Evolutionary conservation across 2,888 invertebrate species (phyloP).

Genomic region (Acleris cristana): DNA sequence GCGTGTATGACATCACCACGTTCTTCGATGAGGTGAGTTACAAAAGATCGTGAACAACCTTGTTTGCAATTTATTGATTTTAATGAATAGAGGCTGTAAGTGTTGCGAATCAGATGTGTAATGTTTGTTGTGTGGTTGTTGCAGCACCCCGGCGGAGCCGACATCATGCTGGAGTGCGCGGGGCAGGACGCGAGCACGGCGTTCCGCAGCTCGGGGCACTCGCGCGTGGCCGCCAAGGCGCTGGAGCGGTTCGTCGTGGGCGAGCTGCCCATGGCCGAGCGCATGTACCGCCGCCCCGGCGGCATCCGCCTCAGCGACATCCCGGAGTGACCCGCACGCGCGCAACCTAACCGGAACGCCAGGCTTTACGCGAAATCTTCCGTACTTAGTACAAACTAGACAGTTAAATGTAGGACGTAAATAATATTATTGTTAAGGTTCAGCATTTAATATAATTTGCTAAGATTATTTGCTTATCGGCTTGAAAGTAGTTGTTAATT

Average conservation of each 20-base stretch:
- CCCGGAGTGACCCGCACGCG: slow-evolving; percentile 67
- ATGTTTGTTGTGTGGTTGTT: slow-evolving; percentile 50
- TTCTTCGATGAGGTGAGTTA: slow-evolving; percentile 87
- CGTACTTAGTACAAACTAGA: slow-evolving; percentile 22
- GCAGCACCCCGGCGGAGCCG: slow-evolving; percentile 93
- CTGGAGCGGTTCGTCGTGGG: slow-evolving; percentile 90
- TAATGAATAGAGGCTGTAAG: neutral
- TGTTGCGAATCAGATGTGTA: slow-evolving; percentile 7
- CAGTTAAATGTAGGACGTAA: slow-evolving; percentile 20
- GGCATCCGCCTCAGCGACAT: slow-evolving; percentile 84
- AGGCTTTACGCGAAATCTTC: neutral
- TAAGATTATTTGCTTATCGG: slow-evolving; percentile 23
- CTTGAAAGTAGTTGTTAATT: slow-evolving; percentile 29
- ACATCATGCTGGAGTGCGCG: slow-evolving; percentile 92
- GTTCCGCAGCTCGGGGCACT: slow-evolving; percentile 92
- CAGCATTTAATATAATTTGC: slow-evolving; percentile 9
- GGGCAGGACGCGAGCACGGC: slow-evolving; percentile 93
- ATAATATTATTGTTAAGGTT: slow-evolving; percentile 26
- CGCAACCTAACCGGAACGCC: neutral
- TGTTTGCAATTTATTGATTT: too few species aligned
- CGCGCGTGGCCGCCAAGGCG: slow-evolving; percentile 85
- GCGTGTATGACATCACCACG: slow-evolving; percentile 91
- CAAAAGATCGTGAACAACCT: neutral
- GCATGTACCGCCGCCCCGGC: slow-evolving; percentile 87
- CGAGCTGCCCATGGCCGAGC: slow-evolving; percentile 88